Base-by-base conservation (phyloP, 2,113 vertebrate species). In the Aythya baeri region DNA sequence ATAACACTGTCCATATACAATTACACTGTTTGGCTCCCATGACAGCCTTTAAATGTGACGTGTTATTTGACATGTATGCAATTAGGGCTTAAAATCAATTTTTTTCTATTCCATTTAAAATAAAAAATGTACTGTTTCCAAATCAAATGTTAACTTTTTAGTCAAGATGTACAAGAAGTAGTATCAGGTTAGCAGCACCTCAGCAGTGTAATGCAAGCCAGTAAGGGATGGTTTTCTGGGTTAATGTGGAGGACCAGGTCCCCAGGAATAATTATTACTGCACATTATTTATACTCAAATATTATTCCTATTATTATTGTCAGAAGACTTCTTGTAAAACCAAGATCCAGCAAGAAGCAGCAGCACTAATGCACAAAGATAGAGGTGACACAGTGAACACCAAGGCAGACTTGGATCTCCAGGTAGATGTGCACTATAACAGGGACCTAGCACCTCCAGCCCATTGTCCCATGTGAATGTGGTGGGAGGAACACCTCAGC, bases 21-120 rank as follows among this genome's bases (percentile, higher is more conserved):
- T 98, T 97, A 98, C 94, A 96, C 71, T 7, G 54, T 74, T 94
- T 88, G 93, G 95, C 87, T 98, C 98, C 98, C 98, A 97, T 4
- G 84, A 97, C 96, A 97, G 97, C 95, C 94, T 97, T 98, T 98
- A 98, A 98, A 97, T 80, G 94, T 98, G 98, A 98, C 97, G 97
- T 91, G 98, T 97, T 98, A 98, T 98, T 97, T 98, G 97, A 98
- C 97, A 98, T 92, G 92, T 95, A 97, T 96, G 98, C 97, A 98
- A 98, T 98, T 98, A 98, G 97, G 81, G 93, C 93, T 96, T 97
- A 97, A 97, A 98, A 98, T 98, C 96, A 98, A 97, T 98, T 97
- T 97, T 98, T 97, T 97, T 63, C 94, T 97, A 97, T 97, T 98
- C 93, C 93, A 97, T 96, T 98, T 98, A 98, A 98, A 98, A 97